Percentiles rank a stretch among this genome's conserved stretches.
phyloP scores from a whole-genome alignment of 2,888 invertebrate genomes.

The Clepsis dumicolana region DNA sequence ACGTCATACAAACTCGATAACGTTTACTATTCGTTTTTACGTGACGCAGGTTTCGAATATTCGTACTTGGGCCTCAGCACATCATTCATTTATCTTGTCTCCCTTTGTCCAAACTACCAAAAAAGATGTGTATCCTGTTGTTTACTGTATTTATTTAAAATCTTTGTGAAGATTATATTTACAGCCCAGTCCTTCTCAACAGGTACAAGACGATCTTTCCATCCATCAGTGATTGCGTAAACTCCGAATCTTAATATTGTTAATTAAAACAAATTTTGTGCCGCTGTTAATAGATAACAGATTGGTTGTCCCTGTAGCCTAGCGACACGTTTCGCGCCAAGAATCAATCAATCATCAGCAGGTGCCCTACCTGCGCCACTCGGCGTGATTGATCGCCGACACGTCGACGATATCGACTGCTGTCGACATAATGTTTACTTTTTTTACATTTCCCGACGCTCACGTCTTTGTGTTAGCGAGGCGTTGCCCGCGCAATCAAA shows the following conservation, averaged over 20 bases:
- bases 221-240: too few species aligned
- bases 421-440: conserved; percentile 34
- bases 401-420: conserved; percentile 19
- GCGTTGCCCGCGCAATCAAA: conserved; percentile 13
- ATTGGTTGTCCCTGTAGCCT: conserved; percentile 28
- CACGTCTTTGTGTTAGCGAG: background rate
- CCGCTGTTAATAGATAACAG: conserved; percentile 28
- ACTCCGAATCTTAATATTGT: background rate
- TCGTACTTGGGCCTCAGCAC: too few species aligned
- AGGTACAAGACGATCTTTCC: too few species aligned
- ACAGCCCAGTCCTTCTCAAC: background rate
- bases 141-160: too few species aligned
- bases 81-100: too few species aligned
- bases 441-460: conserved; percentile 22
- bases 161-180: background rate
- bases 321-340: conserved; percentile 30
- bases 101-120: too few species aligned
- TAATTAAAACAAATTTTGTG: background rate
- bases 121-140: too few species aligned
- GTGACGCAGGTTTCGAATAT: too few species aligned
- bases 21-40: too few species aligned
- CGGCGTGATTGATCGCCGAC: conserved; percentile 35
- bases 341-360: conserved; percentile 39
- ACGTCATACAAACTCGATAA: too few species aligned
- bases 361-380: conserved; percentile 42